A percentile compares a stretch with the other conserved stretches of the same genome.
Conservation (phyloP, 2,888 invertebrate species). For the Catocala sponsa region DNA sequence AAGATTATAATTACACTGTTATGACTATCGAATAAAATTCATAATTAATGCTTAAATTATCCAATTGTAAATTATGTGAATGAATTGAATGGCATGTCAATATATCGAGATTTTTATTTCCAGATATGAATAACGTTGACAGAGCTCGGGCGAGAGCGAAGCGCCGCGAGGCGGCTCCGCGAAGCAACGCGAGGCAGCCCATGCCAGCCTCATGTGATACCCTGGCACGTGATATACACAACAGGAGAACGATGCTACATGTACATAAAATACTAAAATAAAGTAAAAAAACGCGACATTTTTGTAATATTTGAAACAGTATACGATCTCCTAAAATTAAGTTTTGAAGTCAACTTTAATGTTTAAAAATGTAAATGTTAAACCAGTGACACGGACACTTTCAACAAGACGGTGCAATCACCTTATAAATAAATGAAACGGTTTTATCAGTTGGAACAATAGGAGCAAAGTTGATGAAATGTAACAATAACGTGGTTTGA, state of each 20-base stretch:
- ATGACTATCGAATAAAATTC: conserved; percentile 39
- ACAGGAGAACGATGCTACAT: conserved; percentile 86
- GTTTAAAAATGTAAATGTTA: conserved; percentile 80
- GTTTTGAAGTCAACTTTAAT: conserved; percentile 87
- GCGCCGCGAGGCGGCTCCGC: conserved; percentile 33
- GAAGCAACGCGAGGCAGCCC: conserved; percentile 44
- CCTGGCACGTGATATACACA: conserved; percentile 71
- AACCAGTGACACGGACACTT: conserved; percentile 82
- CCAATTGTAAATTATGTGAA: conserved; percentile 27
- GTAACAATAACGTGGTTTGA: conserved; percentile 86
- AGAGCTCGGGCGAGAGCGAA: conserved; percentile 61
- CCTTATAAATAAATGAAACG: conserved; percentile 65
- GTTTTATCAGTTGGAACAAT: conserved; percentile 77
- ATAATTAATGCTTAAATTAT: conserved; percentile 46
- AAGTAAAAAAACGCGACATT: conserved; percentile 70
- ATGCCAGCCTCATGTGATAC: conserved; percentile 48
- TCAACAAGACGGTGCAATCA: conserved; percentile 73
- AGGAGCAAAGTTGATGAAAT: conserved; percentile 76
- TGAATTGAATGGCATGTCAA: conserved; percentile 28
- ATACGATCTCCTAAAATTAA: conserved; percentile 88
- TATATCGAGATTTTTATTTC: conserved; percentile 56
- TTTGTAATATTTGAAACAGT: conserved; percentile 88
- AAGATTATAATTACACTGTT: conserved; percentile 43
- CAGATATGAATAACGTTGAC: conserved; percentile 83
- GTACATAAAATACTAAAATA: conserved; percentile 76